These are phyloP conservation scores for Cisticola juncidis DNA, from an alignment of 2,113 vertebrate species.

Conservation along the genomic window DNA sequence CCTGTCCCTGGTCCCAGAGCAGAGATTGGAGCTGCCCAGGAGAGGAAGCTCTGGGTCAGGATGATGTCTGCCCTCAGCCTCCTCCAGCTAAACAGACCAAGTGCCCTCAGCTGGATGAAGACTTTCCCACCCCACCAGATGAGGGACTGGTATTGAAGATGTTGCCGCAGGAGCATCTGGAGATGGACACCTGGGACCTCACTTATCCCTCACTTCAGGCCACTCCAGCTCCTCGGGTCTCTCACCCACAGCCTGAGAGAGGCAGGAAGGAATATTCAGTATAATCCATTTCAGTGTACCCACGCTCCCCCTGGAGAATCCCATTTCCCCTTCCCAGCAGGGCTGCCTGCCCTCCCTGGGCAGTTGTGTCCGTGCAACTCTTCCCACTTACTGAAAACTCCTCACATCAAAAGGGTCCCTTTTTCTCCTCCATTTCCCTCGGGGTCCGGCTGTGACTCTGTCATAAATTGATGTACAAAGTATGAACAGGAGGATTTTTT, in stretches of 20 bases:
- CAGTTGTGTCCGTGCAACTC: neutral
- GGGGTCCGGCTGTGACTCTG: constrained; percentile 54
- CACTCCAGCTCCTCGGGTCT: neutral
- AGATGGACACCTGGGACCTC: neutral
- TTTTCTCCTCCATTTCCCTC: constrained; percentile 30
- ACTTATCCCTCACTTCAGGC: neutral
- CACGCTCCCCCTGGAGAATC: neutral
- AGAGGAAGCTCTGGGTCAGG: neutral
- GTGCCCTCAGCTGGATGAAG: neutral
- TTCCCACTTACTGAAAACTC: neutral
- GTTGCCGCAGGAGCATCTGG: neutral
- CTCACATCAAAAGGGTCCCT: constrained; percentile 40
- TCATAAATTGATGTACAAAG: constrained; percentile 62
- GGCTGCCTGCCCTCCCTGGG: neutral
- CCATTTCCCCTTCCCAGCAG: neutral
- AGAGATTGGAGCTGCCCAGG: accelerated
- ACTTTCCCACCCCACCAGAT: neutral
- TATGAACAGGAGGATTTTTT: constrained; percentile 59
- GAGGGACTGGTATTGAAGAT: neutral
- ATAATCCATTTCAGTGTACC: neutral
- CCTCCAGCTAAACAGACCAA: neutral
- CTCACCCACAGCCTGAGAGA: neutral
- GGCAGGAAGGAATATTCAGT: neutral
- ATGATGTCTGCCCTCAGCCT: neutral
- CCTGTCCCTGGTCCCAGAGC: neutral